Evolutionary conservation across 2,797 vertebrate species (phyloP), one percentile per base, ranked within the genome.

Genomic region (Fratercula arctica): DNA sequence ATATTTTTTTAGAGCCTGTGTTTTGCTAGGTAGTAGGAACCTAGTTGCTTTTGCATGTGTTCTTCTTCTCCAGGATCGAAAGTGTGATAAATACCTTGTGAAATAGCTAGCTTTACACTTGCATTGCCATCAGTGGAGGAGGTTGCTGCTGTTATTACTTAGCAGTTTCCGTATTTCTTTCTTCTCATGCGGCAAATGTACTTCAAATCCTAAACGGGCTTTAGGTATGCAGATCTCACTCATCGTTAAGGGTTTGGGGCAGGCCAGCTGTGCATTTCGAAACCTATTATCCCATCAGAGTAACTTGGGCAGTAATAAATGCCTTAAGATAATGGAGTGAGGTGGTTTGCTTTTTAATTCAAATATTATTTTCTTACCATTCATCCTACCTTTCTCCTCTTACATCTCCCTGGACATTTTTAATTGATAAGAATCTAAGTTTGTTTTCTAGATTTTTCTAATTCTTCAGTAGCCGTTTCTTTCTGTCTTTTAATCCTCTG

Each of bases 171-270:
- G 0, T 26, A 16, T 48, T 68, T 82, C 12, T 70, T 63, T 63
- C 9, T 74, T 69, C 43, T 23, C 4, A 0, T 41, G 33, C 8
- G 7, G 10, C 50, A 87, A 59, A 0, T 2, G 13, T 31, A 28
- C 5, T 63, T 85, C 10, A 35, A 8, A 35, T 16, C 13, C 5
- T 39, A 61, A 28, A 18, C 3, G 11, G 28, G 17, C 17, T 28
- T 59, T 8, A 48, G 23, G 29, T 26, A 0, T 15, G 12, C 23
- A 18, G 13, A 3, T 51, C 13, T 46, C 2, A 0, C 10, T 82
- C 18, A 17, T 16, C 1, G 1, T 74, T 43, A 6, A 15, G 37
- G 39, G 7, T 29, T 35, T n/a, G 51, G 48, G 43, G 24, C 26
- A 39, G 18, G 48, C 31, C 24, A 31, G 16, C 43, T 45, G 53